Base-by-base conservation (phyloP, 2,888 invertebrate species). In the Artemia sinica region DNA sequence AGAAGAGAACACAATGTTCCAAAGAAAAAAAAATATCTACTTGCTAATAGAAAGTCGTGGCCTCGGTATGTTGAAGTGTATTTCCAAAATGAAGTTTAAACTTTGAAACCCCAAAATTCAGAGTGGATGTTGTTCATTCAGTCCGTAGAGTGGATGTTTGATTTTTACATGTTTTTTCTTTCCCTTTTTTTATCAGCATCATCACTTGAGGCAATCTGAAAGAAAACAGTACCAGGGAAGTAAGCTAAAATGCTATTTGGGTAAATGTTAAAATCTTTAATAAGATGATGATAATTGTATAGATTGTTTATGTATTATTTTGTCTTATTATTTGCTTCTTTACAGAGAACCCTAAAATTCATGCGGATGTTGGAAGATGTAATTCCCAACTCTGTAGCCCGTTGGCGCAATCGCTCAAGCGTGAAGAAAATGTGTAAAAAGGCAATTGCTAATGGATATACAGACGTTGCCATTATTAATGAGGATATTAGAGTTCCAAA, bases 401-500 rank as follows among this genome's bases (percentile, higher is more conserved):
- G 89, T 72, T 90, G 91, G 75, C 84, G 98, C 71, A 89, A 86
- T 77, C 86, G 90, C 71, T 87, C 93, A 4, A 89, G 91, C 69
- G 85, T 98, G 2, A 97, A 97, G 77, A 90, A 91, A 74, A 90
- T 97, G 74, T 87, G 95, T 0, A 86, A 87, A 74, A 88, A 91
- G 74, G 91, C 93, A 0, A 84, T 84, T 65, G 83, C 85, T 0
- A 86, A 85, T 74, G 84, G 86, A 18, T 91, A 84, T 74, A 92
- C 94, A 0, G 95, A 96, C 77, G 83, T 96, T 18, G 80, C 95
- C 28, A 83, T 96, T n/a, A 81, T 98, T 4, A 97, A 97, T 78
- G 97, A 98, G 78, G 89, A 97, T 79, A 85, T 86, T 73, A 88
- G 89, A 74, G 85, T 88, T 76, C 96, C 96, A 0, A 85, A 95